Evolutionary conservation across 2,888 invertebrate species (phyloP).

Genomic region (Pogonocherus hispidulus): DNA sequence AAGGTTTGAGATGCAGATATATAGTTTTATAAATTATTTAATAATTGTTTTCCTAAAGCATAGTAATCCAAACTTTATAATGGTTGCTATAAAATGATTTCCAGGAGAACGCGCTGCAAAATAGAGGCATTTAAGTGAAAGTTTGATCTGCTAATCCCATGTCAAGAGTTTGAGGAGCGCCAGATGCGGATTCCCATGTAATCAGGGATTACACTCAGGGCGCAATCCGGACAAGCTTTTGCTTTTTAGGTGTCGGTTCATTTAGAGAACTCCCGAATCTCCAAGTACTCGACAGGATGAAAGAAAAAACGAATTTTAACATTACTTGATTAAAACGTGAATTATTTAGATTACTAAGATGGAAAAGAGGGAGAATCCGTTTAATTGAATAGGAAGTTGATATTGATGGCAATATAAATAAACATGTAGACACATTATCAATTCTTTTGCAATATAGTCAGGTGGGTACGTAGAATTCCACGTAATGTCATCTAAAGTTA

Average conservation of each 20-base stretch:
- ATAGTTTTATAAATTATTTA: too few species aligned
- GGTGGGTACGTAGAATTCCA: too few species aligned
- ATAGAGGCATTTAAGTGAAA: slow-evolving; percentile 15
- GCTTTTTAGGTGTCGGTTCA: slow-evolving; percentile 50
- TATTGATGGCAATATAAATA: too few species aligned
- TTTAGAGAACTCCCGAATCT: slow-evolving; percentile 13
- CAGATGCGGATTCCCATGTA: slow-evolving; percentile 59
- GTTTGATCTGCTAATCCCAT: slow-evolving; percentile 38
- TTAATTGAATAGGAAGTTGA: not conserved
- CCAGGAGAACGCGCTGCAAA: not conserved
- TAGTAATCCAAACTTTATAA: too few species aligned
- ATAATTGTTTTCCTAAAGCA: too few species aligned
- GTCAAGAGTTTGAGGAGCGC: slow-evolving; percentile 38
- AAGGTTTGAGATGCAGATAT: too few species aligned
- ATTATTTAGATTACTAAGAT: not conserved
- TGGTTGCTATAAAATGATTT: not conserved
- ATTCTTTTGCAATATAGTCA: too few species aligned
- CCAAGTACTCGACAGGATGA: not conserved
- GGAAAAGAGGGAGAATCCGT: not conserved
- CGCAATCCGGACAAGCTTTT: slow-evolving; percentile 58
- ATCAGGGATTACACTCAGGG: slow-evolving; percentile 58
- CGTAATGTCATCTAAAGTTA: too few species aligned
- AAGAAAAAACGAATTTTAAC: not conserved
- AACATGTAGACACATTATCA: too few species aligned
- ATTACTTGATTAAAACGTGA: not conserved